Base-by-base conservation (phyloP, 1,140 invertebrate genomes). In the Aphelenchoides avenae region DNA sequence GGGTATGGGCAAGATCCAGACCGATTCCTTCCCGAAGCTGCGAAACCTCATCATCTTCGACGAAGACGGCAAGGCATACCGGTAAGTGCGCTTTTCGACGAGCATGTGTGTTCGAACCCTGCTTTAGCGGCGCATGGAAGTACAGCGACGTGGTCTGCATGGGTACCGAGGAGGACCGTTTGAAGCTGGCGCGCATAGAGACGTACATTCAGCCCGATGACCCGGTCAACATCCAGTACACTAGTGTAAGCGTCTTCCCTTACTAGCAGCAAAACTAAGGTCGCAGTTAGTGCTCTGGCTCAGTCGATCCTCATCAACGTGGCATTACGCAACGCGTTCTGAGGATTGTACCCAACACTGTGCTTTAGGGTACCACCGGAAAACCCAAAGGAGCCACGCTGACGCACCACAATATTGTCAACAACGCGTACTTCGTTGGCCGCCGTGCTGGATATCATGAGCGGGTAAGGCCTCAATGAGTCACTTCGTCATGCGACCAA, bases 381-480 rank as follows among this genome's bases (percentile, higher is more conserved):
- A 81, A 82, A 30, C 88, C 92, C 1, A 97, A 97, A 79, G 91
- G 87, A 9, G 86, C 87, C 0, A 80, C 87, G 0, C 72, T 94
- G 3, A 86, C 85, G 0, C 89, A 97, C 75, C 82, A 85, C 56
- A 86, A 86, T 52, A 80, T 91, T 5, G 81, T 93, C 0, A 96
- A 97, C 73, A 95, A 96, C 78, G 83, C 84, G 3, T 85, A 84
- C 57, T 82, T 85, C 71, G 78, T 83, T 37, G 85, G 84, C 0
- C 77, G 79, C 48, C 81, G 87, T 55, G 76, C 84, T n/a, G 80
- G 81, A 34, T 80, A 85, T 40, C 66, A 83, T 40, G 68, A 79
- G 47, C 78, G 78, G 64, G 78, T 81, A 66, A 61, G 46, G 61
- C 52, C 22, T 39, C 49, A 40, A 24, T 27, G 29, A 60, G 27